Evolutionary conservation across 2,113 vertebrate genomes (phyloP).

Genomic region (Pseudopipra pipra): DNA sequence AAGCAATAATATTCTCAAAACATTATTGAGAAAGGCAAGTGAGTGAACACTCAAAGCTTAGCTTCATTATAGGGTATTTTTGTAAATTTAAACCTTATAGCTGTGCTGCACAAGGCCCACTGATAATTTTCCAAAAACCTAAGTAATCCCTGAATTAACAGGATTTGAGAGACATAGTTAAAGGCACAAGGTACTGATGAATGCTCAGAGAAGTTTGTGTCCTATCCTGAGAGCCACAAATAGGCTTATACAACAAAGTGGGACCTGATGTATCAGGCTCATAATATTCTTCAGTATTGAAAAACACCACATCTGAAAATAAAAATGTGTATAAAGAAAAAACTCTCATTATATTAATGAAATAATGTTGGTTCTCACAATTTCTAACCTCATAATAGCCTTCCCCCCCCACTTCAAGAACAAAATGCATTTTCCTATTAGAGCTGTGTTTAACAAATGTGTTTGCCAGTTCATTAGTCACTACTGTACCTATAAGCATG

Average conservation of each 20-base stretch:
- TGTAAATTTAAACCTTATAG: not conserved
- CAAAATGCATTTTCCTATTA: conserved; percentile 2
- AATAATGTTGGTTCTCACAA: not conserved
- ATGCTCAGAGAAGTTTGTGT: not conserved
- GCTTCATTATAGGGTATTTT: not conserved
- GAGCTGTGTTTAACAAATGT: not conserved
- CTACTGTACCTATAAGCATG: not conserved
- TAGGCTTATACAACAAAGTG: not conserved
- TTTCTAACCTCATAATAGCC: not conserved
- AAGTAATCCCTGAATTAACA: not conserved
- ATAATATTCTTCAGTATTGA: not conserved
- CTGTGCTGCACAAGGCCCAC: not conserved
- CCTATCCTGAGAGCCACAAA: not conserved
- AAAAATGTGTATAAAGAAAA: not conserved
- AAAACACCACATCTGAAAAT: conserved; percentile 13
- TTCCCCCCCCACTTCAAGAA: not conserved
- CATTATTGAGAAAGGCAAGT: not conserved
- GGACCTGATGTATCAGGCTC: not conserved
- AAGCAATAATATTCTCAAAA: not conserved
- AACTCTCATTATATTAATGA: not conserved
- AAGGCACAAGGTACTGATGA: not conserved
- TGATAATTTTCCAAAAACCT: not conserved
- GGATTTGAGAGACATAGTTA: not conserved
- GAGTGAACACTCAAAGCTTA: not conserved
- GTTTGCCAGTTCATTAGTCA: not conserved